phyloP scores from a whole-genome alignment of 1,140 invertebrate genomes.

The Chrysomallon squamiferum region DNA sequence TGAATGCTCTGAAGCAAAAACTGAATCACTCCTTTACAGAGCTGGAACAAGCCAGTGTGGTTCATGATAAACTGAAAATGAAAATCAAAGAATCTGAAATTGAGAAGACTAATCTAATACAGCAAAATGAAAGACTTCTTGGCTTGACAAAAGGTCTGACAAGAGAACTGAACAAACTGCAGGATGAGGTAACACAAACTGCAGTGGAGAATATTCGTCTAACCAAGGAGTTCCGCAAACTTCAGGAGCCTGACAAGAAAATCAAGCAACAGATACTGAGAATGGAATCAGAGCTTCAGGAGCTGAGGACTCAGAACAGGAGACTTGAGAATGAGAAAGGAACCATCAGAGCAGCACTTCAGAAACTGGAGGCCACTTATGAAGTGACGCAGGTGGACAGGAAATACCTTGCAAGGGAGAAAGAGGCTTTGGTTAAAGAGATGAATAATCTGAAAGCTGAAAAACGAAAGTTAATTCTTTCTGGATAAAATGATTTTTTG shows the following conservation, averaged over 20 bases:
- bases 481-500: too few species aligned
- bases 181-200: background rate
- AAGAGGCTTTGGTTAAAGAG: background rate
- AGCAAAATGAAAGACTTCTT: background rate
- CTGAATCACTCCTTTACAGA: too few species aligned
- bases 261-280: background rate
- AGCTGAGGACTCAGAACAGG: slow-evolving; percentile 1
- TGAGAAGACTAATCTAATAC: too few species aligned
- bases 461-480: background rate
- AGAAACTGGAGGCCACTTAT: background rate
- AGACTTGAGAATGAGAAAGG: slow-evolving; percentile 2
- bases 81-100: too few species aligned
- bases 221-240: background rate
- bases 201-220: background rate
- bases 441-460: slow-evolving; percentile 1
- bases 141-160: background rate
- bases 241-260: slow-evolving; percentile 4
- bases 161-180: background rate
- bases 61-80: too few species aligned
- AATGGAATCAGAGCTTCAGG: background rate
- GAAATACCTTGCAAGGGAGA: background rate
- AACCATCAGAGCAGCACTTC: background rate
- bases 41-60: too few species aligned
- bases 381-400: background rate
- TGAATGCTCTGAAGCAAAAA: too few species aligned